phyloP scores from a whole-genome alignment of 2,888 invertebrate species.

The Copidosoma aretas region DNA sequence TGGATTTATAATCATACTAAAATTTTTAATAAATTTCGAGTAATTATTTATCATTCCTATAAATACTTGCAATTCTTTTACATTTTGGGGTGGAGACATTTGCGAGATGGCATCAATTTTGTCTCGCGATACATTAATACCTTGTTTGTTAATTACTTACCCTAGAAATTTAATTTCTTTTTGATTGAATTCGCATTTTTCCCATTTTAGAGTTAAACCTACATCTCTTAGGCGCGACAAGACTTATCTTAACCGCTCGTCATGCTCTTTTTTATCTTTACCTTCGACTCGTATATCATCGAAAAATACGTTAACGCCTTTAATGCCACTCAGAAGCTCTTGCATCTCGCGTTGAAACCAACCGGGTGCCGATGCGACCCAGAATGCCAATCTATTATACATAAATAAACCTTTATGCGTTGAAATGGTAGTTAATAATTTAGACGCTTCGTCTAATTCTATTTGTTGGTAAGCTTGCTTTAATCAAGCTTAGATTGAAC shows the following conservation, averaged over 20 bases:
- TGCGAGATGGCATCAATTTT: neutral
- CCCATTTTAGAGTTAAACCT: neutral
- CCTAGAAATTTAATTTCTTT: neutral
- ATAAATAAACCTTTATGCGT: slow-evolving; percentile 54
- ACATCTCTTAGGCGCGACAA: neutral
- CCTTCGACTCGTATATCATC: neutral
- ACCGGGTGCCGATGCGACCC: slow-evolving; percentile 45
- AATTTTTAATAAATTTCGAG: slow-evolving; percentile 5
- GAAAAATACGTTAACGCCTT: neutral
- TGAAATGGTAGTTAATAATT: slow-evolving; percentile 47
- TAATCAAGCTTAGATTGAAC: slow-evolving; percentile 48
- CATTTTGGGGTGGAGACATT: neutral
- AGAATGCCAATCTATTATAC: neutral
- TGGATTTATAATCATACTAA: neutral
- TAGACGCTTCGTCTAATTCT: slow-evolving; percentile 48
- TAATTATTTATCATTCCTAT: slow-evolving; percentile 6
- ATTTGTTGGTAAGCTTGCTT: slow-evolving; percentile 56
- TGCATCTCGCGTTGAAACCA: slow-evolving; percentile 50
- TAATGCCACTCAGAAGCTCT: neutral
- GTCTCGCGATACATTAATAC: neutral
- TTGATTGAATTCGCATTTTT: neutral
- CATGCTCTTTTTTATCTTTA: neutral
- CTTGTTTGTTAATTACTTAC: neutral
- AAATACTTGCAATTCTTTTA: slow-evolving; percentile 4
- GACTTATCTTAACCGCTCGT: neutral